A percentile compares a stretch with the other conserved stretches of the same genome.
phyloP scores from a whole-genome alignment of 2,113 vertebrate genomes.

The Megatriorchis doriae region DNA sequence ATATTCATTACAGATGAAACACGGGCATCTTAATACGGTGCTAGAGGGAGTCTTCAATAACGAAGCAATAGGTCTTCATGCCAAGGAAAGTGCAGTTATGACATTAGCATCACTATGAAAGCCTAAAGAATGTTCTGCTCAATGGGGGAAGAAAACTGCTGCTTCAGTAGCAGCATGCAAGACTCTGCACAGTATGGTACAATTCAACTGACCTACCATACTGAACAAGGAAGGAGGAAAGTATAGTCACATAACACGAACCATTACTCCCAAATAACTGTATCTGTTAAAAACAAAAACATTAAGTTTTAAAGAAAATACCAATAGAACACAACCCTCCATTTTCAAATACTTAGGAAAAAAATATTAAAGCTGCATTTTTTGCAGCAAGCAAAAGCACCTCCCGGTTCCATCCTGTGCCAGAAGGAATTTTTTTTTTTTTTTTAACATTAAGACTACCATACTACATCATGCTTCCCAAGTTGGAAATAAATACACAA shows the following conservation, averaged over 20 bases:
- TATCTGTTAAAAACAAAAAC: background rate
- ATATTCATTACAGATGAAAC: background rate
- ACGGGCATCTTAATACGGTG: background rate
- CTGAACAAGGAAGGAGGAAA: constrained; percentile 11
- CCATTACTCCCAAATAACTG: background rate
- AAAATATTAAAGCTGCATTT: background rate
- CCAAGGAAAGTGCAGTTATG: constrained; percentile 42
- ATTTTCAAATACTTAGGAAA: background rate
- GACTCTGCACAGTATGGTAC: background rate
- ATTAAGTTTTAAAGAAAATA: background rate
- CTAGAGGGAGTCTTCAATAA: background rate
- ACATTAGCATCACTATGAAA: constrained; percentile 54
- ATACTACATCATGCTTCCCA: background rate
- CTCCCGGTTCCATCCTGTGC: background rate
- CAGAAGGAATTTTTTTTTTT: background rate
- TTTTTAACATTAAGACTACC: background rate
- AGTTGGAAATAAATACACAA: background rate
- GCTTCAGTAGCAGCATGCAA: constrained; percentile 9
- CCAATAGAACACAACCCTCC: background rate
- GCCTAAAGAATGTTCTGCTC: constrained; percentile 41
- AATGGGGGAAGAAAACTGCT: constrained; percentile 1
- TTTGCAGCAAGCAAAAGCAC: background rate
- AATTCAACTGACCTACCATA: background rate
- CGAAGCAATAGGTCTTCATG: constrained; percentile 33
- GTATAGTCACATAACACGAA: background rate